phyloP scores from a whole-genome alignment of 2,113 vertebrate genomes.

The Apus apus region DNA sequence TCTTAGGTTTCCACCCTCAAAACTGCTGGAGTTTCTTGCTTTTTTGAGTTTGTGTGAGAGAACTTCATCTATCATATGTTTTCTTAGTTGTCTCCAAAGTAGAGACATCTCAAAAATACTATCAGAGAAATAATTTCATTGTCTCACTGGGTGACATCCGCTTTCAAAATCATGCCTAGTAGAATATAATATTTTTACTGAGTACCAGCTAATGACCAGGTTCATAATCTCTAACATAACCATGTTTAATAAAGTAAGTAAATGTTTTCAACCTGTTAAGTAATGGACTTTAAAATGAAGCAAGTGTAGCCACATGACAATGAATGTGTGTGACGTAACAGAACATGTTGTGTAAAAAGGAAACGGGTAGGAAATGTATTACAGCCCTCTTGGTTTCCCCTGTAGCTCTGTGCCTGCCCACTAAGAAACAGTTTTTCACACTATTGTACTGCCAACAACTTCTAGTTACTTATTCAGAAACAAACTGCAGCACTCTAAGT shows the following conservation, averaged over 20 bases:
- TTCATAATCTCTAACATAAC: background rate
- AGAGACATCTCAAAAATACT: background rate
- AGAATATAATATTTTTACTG: background rate
- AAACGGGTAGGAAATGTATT: background rate
- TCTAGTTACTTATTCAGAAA: background rate
- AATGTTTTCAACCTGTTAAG: background rate
- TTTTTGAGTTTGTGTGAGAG: background rate
- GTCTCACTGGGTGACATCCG: rapidly evolving
- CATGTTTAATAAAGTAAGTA: background rate
- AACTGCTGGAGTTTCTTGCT: background rate
- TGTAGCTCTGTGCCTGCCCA: rapidly evolving
- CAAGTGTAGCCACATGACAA: background rate
- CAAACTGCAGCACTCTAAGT: background rate
- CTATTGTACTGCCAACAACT: background rate
- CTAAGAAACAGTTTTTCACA: background rate
- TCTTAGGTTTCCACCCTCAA: background rate
- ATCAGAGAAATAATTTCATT: background rate
- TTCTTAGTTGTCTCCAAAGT: background rate
- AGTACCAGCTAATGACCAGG: background rate
- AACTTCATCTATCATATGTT: rapidly evolving
- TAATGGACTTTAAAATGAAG: background rate
- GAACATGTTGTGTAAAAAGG: rapidly evolving
- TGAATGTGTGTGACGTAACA: rapidly evolving
- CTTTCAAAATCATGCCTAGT: background rate
- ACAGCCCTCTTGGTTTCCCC: background rate